phyloP scores from a whole-genome alignment of 2,888 invertebrate genomes.

The Erebia ligea region DNA sequence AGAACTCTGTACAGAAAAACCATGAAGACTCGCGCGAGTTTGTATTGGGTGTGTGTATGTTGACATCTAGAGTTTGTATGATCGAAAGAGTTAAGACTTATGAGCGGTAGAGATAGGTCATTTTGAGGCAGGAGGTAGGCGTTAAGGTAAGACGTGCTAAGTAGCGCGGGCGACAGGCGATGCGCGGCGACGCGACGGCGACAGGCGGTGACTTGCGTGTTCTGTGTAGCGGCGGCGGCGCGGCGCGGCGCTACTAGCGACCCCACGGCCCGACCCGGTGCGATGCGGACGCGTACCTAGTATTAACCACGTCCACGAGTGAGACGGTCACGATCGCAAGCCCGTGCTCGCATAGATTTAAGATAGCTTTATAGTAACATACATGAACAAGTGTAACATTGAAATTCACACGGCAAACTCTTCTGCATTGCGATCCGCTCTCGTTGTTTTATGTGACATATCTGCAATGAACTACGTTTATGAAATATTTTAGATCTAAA shows the following conservation, averaged over 20 bases:
- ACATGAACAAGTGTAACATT: background rate
- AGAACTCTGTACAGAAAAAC: no score
- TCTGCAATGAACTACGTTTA: slow-evolving; percentile 30
- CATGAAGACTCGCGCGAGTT: no score
- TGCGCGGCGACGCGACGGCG: slow-evolving; percentile 9
- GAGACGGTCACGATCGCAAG: slow-evolving; percentile 10
- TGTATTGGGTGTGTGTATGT: no score
- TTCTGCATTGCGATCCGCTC: background rate
- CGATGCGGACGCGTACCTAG: slow-evolving; percentile 13
- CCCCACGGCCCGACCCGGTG: slow-evolving; percentile 39
- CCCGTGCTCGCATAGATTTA: background rate
- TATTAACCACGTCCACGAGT: background rate
- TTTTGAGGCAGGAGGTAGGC: no score
- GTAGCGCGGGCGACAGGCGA: slow-evolving; percentile 5
- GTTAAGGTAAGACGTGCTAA: no score
- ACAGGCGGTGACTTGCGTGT: slow-evolving; percentile 23
- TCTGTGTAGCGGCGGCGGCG: slow-evolving; percentile 43
- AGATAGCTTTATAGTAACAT: background rate
- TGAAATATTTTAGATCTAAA: slow-evolving; percentile 39
- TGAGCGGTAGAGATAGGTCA: no score
- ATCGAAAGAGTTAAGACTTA: no score
- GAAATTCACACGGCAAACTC: background rate
- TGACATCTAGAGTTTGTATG: no score
- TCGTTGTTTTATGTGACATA: slow-evolving; percentile 32
- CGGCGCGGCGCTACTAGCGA: slow-evolving; percentile 48